Base-by-base conservation (phyloP, 2,888 invertebrate species). In the Platerodrilus igneus region DNA sequence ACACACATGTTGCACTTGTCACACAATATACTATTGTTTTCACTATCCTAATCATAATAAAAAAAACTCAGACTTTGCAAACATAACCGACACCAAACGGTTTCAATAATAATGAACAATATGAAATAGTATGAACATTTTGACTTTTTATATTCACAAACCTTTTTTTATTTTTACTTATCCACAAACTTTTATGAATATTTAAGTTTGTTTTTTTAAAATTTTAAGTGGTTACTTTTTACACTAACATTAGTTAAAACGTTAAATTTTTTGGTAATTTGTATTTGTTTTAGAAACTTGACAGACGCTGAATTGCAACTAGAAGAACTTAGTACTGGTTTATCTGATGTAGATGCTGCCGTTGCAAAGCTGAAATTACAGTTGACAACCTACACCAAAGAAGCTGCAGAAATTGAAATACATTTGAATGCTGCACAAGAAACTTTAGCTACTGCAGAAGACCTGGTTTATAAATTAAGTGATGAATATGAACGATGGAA, bases 401-500 rank as follows among this genome's bases (percentile, higher is more conserved):
- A 96, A 66, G 97, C 95, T 1, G 94, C 96, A 2, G 85, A 89
- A 55, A 77, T 94, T 21, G 93, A 95, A 66, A 79, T 93, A 34
- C 81, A 82, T 51, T 71, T 96, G 16, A 79, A 79, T 32, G 80
- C 79, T 54, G 87, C 88, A 1, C 78, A 83, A 47, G 79, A 79
- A 48, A 89, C 88, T 0, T 78, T 97, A 17, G 67, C 71, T 9
- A 81, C 86, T 10, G 90, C 89, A 0, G 86, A 85, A 62, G 79
- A 79, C 0, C 72, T 99, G 13, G 86, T 99, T 2, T 78, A 77
- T 10, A 91, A 94, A 63, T 73, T 99, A 7, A 86, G 87, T 34
- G 85, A 86, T 14, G 99, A 99, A 65, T 92, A 86, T 69, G 69
- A 75, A 20, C 79, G 92, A 13, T 99, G 97, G 97, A 86, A 81